These are phyloP conservation scores for Rousettus madagascariensis DNA, from an alignment of 2,797 vertebrate genomes.

Conservation along the genomic window DNA sequence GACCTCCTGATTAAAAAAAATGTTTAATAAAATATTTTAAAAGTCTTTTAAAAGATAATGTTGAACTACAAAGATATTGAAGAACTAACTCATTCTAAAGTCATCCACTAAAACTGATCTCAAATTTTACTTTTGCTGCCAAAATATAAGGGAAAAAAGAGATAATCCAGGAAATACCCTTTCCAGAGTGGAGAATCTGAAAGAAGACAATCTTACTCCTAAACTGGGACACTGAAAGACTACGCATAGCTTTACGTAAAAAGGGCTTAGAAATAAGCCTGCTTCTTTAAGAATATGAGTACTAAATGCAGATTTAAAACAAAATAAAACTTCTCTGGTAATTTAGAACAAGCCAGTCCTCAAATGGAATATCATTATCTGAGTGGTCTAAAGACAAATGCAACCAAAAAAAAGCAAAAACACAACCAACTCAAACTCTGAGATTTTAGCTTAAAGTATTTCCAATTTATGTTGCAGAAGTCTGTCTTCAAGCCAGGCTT, in stretches of 20 bases:
- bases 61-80: neutral
- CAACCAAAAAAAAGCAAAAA: neutral
- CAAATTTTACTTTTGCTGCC: neutral
- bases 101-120: neutral
- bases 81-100: neutral
- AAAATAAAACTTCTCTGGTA: neutral
- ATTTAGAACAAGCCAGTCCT: neutral
- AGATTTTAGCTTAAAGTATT: neutral
- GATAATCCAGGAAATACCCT: neutral
- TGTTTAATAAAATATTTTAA: neutral
- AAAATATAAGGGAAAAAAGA: neutral
- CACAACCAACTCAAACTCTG: neutral
- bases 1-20: neutral
- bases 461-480: neutral
- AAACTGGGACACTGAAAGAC: neutral
- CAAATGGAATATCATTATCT: neutral
- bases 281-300: neutral
- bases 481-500: neutral
- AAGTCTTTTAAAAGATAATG: neutral
- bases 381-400: neutral
- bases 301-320: neutral
- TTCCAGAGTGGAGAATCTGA: neutral
- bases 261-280: neutral
- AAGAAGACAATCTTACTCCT: neutral
- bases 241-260: neutral